Evolutionary conservation across 1,140 invertebrate genomes (phyloP).

Genomic region (Whitmania pigra): DNA sequence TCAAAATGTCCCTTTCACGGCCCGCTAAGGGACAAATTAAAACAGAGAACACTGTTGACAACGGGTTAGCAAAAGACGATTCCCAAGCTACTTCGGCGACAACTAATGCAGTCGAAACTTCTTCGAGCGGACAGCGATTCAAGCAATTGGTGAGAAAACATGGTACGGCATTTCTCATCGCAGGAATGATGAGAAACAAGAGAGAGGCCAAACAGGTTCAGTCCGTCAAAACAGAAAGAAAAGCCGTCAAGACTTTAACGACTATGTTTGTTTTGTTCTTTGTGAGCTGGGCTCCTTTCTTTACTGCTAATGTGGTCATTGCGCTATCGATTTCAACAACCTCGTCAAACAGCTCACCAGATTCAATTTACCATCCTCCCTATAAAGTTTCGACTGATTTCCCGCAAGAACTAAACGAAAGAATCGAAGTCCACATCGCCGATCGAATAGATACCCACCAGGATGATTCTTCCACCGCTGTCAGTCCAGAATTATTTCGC

Average conservation of each 20-base stretch:
- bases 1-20: neutral
- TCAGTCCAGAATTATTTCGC: neutral
- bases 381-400: too few relatives aligned
- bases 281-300: slow-evolving; percentile 83
- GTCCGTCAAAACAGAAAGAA: slow-evolving; percentile 55
- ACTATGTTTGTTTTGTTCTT: slow-evolving; percentile 87
- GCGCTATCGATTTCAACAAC: slow-evolving; percentile 51
- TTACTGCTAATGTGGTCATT: slow-evolving; percentile 69
- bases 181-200: slow-evolving; percentile 18
- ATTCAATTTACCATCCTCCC: neutral
- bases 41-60: neutral
- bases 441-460: neutral
- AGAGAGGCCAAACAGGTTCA: slow-evolving; percentile 10
- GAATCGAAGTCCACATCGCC: neutral
- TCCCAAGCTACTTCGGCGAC: neutral
- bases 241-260: slow-evolving; percentile 75
- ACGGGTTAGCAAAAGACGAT: neutral
- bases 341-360: slow-evolving; percentile 47
- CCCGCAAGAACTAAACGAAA: neutral
- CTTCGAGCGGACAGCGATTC: neutral
- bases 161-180: slow-evolving; percentile 14
- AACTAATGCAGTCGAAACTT: neutral
- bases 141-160: slow-evolving; percentile 17
- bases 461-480: neutral
- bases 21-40: neutral